These are phyloP conservation scores for Gymnocypris eckloni DNA, from an alignment of 2,797 vertebrate species.

Conservation along the genomic window DNA sequence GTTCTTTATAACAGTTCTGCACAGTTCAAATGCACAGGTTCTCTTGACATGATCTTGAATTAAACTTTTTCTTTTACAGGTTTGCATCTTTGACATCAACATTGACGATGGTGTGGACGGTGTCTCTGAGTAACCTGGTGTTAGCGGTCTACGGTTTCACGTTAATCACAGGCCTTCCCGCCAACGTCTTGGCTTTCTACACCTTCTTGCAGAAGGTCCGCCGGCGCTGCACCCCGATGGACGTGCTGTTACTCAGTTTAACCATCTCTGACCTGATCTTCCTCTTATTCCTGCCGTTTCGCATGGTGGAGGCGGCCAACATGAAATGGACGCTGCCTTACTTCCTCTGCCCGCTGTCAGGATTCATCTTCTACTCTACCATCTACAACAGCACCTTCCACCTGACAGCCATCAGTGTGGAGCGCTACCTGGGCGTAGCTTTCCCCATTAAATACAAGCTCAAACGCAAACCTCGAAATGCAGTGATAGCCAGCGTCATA, in stretches of 20 bases:
- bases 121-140: conserved; percentile 43
- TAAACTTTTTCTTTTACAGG: neutral
- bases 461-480: conserved; percentile 58
- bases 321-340: conserved; percentile 63
- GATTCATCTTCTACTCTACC: conserved; percentile 70
- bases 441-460: conserved; percentile 67
- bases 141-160: conserved; percentile 61
- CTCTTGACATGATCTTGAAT: neutral
- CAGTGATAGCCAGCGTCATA: conserved; percentile 43
- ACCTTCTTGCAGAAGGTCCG: conserved; percentile 63
- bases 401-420: conserved; percentile 70
- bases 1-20: neutral
- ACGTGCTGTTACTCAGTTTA: conserved; percentile 58
- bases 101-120: conserved; percentile 20
- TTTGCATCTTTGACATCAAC: neutral
- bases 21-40: neutral
- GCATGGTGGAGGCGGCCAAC: conserved; percentile 64
- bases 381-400: conserved; percentile 72
- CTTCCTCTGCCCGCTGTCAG: conserved; percentile 66
- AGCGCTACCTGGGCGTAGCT: conserved; percentile 70
- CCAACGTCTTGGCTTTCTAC: conserved; percentile 57
- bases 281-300: conserved; percentile 68
- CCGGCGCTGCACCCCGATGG: conserved; percentile 59
- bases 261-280: conserved; percentile 66
- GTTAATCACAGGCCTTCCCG: conserved; percentile 51